phyloP scores from a whole-genome alignment of 2,888 invertebrate species.

The Diarsia brunnea region DNA sequence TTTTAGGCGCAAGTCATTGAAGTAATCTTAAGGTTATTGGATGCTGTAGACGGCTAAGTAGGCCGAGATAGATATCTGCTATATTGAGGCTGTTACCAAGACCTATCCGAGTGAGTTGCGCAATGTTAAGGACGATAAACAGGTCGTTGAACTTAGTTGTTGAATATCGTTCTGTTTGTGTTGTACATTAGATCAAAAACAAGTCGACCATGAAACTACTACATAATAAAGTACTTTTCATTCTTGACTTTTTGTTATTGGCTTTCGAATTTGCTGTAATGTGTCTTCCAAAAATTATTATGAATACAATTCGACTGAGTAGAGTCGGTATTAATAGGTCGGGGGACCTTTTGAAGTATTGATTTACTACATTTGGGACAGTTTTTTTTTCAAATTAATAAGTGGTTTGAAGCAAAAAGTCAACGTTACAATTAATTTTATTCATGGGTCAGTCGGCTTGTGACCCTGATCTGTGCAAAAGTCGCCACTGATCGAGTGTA shows the following conservation, averaged over 20 bases:
- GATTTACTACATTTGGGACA: neutral
- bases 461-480: neutral
- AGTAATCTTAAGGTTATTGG: slow-evolving; percentile 61
- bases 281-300: neutral
- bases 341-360: neutral
- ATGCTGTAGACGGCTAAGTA: slow-evolving; percentile 37
- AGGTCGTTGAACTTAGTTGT: neutral
- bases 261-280: neutral
- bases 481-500: neutral
- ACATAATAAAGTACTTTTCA: neutral
- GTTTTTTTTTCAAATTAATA: neutral
- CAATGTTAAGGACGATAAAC: neutral
- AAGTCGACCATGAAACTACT: neutral
- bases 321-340: neutral
- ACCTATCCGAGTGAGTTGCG: neutral
- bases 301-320: neutral
- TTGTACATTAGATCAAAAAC: neutral
- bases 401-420: neutral
- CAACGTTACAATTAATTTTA: neutral
- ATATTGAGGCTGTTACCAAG: slow-evolving; percentile 1
- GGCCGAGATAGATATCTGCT: slow-evolving; percentile 19
- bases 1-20: slow-evolving; percentile 61
- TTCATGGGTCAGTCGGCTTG: neutral
- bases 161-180: neutral
- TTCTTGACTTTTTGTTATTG: neutral